A percentile compares a stretch with the other conserved stretches of the same genome.
Evolutionary conservation across 2,113 vertebrate species (phyloP).

Genomic region (Leuciscus idus): DNA sequence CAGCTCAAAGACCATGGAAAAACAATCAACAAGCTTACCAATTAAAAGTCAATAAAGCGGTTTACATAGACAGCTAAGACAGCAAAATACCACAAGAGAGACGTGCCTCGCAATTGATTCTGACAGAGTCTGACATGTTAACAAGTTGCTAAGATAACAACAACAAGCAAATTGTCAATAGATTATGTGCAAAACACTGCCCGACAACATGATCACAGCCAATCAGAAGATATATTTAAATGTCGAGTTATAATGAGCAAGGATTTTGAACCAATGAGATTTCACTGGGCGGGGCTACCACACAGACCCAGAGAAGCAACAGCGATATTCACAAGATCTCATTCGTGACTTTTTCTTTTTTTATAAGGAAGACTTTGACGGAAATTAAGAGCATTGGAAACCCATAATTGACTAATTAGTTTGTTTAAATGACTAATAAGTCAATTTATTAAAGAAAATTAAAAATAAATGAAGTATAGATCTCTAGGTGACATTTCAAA

Average conservation of each 20-base stretch:
- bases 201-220: background rate
- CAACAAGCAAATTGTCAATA: background rate
- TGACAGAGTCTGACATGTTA: background rate
- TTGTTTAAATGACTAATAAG: constrained; percentile 18
- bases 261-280: background rate
- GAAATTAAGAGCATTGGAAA: constrained; percentile 14
- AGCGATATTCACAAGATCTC: background rate
- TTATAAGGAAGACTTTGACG: background rate
- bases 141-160: background rate
- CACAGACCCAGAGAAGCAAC: background rate
- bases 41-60: background rate
- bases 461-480: background rate
- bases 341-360: background rate
- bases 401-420: constrained; percentile 24
- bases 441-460: constrained; percentile 23
- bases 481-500: constrained; percentile 5
- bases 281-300: background rate
- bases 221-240: background rate
- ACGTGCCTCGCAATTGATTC: background rate
- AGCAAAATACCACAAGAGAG: background rate
- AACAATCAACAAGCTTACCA: background rate
- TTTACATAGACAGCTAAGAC: constrained; percentile 1
- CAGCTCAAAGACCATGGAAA: background rate
- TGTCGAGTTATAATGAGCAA: background rate
- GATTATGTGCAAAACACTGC: background rate